phyloP scores from a whole-genome alignment of 1,140 invertebrate genomes.

The Psilanteris sp. region DNA sequence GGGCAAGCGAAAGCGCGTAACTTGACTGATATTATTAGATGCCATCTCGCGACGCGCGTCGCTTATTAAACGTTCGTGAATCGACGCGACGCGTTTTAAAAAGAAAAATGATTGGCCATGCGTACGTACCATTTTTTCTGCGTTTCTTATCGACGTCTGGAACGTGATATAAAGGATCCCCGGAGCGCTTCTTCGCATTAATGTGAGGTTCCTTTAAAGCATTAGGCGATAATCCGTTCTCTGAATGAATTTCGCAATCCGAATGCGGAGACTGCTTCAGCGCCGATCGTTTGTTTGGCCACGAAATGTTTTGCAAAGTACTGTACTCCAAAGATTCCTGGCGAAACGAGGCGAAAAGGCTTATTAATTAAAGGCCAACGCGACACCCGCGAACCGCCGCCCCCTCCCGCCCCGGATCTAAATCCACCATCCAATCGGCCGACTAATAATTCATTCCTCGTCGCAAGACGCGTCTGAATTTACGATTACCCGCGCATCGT shows the following conservation, averaged over 20 bases:
- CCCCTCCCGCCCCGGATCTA: no score
- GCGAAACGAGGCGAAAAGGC: no score
- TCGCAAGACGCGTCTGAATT: constrained; percentile 4
- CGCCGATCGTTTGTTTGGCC: constrained; percentile 72
- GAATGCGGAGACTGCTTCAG: constrained; percentile 65
- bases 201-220: constrained; percentile 46
- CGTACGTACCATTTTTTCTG: constrained; percentile 69
- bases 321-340: constrained; percentile 73
- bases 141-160: constrained; percentile 71
- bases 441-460: constrained; percentile 8
- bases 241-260: constrained; percentile 64
- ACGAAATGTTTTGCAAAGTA: constrained; percentile 68
- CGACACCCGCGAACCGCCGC: no score
- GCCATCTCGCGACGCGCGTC: no score
- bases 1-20: no score
- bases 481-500: no score
- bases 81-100: no score
- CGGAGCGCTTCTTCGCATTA: constrained; percentile 69
- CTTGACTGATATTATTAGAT: no score
- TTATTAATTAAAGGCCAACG: no score
- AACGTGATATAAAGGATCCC: constrained; percentile 69
- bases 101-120: no score
- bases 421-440: no score
- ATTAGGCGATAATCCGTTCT: constrained; percentile 61
- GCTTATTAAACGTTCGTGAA: no score